These are phyloP conservation scores for Centropus unirufus DNA, from an alignment of 2,113 vertebrate genomes.

Conservation along the genomic window DNA sequence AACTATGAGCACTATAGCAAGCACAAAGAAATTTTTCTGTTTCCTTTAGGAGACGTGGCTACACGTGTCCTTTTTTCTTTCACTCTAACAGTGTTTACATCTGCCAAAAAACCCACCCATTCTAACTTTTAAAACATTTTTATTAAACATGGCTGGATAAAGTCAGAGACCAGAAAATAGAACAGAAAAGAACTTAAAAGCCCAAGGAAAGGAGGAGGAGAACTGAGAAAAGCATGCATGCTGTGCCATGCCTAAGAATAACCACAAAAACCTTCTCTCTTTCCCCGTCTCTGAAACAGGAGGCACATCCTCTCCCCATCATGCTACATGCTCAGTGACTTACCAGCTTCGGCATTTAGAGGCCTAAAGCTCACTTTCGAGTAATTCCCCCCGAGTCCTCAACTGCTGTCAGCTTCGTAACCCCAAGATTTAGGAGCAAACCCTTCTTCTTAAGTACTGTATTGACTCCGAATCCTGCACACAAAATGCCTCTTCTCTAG, in stretches of 20 bases:
- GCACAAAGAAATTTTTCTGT: neutral
- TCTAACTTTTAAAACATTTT: neutral
- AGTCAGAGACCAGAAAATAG: slow-evolving; percentile 1
- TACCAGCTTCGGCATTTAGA: slow-evolving; percentile 83
- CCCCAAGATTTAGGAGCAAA: slow-evolving; percentile 61
- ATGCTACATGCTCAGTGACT: slow-evolving; percentile 58
- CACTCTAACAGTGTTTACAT: neutral
- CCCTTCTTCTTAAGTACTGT: slow-evolving; percentile 52
- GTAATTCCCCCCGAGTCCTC: slow-evolving; percentile 38
- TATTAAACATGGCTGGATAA: slow-evolving; percentile 27
- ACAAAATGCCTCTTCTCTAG: slow-evolving; percentile 64
- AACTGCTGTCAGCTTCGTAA: slow-evolving; percentile 60
- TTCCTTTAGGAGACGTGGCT: slow-evolving; percentile 17
- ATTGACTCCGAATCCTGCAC: slow-evolving; percentile 17
- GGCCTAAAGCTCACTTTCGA: slow-evolving; percentile 59
- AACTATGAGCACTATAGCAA: neutral
- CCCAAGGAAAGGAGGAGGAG: slow-evolving; percentile 12
- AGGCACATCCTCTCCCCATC: slow-evolving; percentile 48
- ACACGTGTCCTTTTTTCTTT: slow-evolving; percentile 18
- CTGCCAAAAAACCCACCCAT: neutral
- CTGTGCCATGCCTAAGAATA: slow-evolving; percentile 29
- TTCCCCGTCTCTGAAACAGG: neutral
- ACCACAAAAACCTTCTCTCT: slow-evolving; percentile 42
- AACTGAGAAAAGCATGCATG: slow-evolving; percentile 38
- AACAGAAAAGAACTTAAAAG: slow-evolving; percentile 46